A percentile compares a stretch with the other conserved stretches of the same genome.
Evolutionary conservation across 2,113 vertebrate genomes (phyloP).

Genomic region (Anoura caudifer): DNA sequence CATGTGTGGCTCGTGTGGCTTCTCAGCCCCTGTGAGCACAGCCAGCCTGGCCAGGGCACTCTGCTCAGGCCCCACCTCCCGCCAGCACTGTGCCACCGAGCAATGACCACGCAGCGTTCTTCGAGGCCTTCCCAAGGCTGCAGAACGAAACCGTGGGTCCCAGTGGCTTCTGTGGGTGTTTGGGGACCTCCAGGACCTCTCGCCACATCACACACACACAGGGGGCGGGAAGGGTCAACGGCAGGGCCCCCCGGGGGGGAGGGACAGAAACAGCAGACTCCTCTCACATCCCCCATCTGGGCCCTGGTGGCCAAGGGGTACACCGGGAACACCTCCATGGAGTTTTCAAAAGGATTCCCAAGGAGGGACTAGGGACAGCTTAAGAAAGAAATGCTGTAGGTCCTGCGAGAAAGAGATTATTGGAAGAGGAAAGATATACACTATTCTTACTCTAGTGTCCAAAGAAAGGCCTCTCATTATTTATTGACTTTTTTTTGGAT

Average conservation of each 20-base stretch:
- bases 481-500: too few species aligned
- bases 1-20: accelerated
- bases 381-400: accelerated
- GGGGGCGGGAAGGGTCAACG: too few species aligned
- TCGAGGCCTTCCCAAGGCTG: too few species aligned
- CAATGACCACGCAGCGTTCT: accelerated
- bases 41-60: accelerated
- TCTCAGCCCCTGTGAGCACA: neutral
- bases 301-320: accelerated
- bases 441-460: neutral
- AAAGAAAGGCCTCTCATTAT: neutral
- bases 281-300: accelerated
- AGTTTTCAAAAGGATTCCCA: neutral
- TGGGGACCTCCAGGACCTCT: too few species aligned
- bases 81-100: neutral
- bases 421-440: accelerated
- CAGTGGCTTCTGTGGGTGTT: accelerated
- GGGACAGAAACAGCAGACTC: too few species aligned
- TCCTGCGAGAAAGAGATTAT: accelerated
- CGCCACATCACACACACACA: too few species aligned
- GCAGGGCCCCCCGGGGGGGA: too few species aligned
- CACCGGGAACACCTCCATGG: accelerated
- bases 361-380: accelerated
- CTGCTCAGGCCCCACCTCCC: too few species aligned
- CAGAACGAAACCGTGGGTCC: accelerated